A percentile compares a stretch with the other conserved stretches of the same genome.
These are phyloP conservation scores for Apodemus sylvaticus DNA, from an alignment of 2,113 vertebrate species.

Conservation along the genomic window DNA sequence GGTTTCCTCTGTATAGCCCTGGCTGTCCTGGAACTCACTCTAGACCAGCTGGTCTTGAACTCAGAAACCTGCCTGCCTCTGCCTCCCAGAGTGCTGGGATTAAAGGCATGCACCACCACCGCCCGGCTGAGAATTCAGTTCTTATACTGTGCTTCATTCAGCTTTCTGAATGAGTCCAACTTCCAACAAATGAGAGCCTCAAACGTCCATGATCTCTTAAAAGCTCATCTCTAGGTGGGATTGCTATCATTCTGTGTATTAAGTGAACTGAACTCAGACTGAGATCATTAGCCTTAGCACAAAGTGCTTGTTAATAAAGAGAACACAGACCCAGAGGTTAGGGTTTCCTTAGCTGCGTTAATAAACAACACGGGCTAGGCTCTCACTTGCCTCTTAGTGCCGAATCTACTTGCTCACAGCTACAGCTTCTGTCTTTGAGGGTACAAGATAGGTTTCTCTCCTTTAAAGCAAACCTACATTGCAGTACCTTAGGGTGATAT, in stretches of 20 bases:
- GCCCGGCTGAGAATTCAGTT: background rate
- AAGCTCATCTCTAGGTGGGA: background rate
- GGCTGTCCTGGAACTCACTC: no score
- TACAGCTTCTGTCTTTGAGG: background rate
- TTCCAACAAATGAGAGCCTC: background rate
- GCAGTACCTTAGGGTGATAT: background rate
- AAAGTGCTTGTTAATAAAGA: background rate
- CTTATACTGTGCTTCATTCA: background rate
- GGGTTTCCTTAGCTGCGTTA: background rate
- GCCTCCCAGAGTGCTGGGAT: no score
- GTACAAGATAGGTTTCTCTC: background rate
- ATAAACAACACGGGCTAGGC: background rate
- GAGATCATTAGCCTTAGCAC: background rate
- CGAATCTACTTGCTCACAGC: background rate
- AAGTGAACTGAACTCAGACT: constrained; percentile 3
- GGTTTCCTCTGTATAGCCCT: no score
- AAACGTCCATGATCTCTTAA: background rate
- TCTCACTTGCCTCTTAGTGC: no score
- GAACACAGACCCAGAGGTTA: background rate
- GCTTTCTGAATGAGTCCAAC: background rate
- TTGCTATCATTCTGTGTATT: background rate
- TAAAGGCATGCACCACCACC: no score
- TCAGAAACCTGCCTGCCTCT: no score
- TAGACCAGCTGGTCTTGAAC: no score
- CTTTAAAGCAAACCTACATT: background rate